phyloP scores from a whole-genome alignment of 2,797 vertebrate species.

The Malacoraja senta region DNA sequence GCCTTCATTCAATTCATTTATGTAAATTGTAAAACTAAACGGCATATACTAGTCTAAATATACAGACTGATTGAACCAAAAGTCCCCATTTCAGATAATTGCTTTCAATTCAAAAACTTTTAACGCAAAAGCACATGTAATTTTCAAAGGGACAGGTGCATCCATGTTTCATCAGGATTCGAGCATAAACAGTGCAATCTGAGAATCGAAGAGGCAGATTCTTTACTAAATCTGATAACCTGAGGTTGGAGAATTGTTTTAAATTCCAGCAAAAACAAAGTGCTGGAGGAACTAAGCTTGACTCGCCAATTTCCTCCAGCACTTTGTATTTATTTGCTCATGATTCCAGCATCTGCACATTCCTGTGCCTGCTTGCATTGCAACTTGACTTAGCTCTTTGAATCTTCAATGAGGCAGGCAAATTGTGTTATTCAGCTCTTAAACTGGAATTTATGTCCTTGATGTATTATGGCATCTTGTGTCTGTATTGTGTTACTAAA shows the following conservation, averaged over 20 bases:
- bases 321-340: too few relatives aligned
- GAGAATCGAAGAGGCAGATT: background rate
- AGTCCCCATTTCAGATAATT: background rate
- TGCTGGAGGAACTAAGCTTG: too few relatives aligned
- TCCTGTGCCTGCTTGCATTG: too few relatives aligned
- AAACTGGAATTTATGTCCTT: slow-evolving; percentile 6
- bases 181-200: background rate
- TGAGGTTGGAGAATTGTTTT: background rate
- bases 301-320: too few relatives aligned
- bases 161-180: background rate
- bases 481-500: background rate
- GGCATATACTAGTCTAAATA: too few relatives aligned
- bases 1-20: too few relatives aligned
- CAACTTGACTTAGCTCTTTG: background rate
- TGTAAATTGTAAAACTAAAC: too few relatives aligned
- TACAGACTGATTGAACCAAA: background rate
- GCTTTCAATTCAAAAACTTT: background rate
- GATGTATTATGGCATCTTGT: background rate
- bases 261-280: background rate
- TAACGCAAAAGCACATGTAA: background rate
- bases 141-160: background rate
- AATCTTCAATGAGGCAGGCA: background rate
- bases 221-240: background rate
- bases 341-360: too few relatives aligned
- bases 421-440: background rate